A percentile compares a stretch with the other conserved stretches of the same genome.
Evolutionary conservation across 2,113 vertebrate genomes (phyloP).

Genomic region (Emydocephalus ijimae): DNA sequence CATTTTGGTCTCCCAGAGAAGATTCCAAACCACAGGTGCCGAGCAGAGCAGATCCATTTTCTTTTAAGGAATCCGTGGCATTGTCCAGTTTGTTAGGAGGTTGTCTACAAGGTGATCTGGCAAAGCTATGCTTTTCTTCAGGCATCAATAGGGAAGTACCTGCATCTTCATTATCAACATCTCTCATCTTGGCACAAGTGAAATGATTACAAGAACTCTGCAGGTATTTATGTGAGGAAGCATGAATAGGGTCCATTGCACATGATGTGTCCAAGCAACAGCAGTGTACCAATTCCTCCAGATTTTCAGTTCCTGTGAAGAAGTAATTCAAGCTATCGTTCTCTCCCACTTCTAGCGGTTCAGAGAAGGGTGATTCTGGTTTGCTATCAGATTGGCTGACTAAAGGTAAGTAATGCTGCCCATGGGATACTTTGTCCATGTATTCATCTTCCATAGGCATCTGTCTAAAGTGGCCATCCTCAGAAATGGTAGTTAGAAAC

Average conservation of each 20-base stretch:
- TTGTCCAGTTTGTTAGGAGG: conserved; percentile 35
- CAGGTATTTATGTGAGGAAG: conserved; percentile 49
- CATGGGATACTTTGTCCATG: conserved; percentile 52
- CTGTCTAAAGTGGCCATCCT: conserved; percentile 46
- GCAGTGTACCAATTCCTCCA: conserved; percentile 42
- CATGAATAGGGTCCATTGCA: conserved; percentile 3
- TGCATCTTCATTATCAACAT: conserved; percentile 25
- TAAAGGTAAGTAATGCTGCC: conserved; percentile 31
- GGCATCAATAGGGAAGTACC: conserved; percentile 52
- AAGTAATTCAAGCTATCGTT: conserved; percentile 89
- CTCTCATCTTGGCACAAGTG: conserved; percentile 45
- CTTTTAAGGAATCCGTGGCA: conserved; percentile 35
- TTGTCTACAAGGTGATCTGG: conserved; percentile 55
- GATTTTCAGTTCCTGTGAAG: conserved; percentile 71
- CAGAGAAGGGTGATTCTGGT: conserved; percentile 66
- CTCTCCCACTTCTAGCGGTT: conserved; percentile 88
- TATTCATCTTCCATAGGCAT: conserved; percentile 73
- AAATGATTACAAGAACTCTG: conserved; percentile 59
- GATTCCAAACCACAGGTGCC: conserved; percentile 72
- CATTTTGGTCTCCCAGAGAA: conserved; percentile 55
- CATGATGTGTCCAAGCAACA: conserved; percentile 8
- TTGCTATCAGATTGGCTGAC: conserved; percentile 51
- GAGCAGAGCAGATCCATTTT: conserved; percentile 64
- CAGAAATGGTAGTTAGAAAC: conserved; percentile 29
- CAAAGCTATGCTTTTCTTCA: conserved; percentile 64